A percentile compares a stretch with the other conserved stretches of the same genome.
phyloP scores from a whole-genome alignment of 2,113 vertebrate genomes.

The Pipa parva region DNA sequence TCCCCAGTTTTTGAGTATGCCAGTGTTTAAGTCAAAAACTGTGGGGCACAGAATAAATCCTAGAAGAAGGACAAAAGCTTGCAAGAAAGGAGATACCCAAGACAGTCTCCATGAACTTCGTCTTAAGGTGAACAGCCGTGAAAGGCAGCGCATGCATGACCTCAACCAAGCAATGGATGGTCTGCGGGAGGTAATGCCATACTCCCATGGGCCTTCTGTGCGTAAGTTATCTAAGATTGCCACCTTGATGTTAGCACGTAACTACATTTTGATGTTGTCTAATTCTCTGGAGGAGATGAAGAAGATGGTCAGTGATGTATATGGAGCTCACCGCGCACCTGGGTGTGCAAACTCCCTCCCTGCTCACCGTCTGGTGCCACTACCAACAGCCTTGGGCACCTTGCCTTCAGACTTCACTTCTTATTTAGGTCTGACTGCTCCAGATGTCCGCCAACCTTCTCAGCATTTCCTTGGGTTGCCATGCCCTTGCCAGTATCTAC shows the following conservation, averaged over 20 bases:
- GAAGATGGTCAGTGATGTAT: conserved; percentile 70
- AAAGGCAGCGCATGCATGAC: conserved; percentile 77
- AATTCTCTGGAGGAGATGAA: conserved; percentile 77
- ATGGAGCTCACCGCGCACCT: conserved; percentile 57
- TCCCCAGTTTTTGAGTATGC: conserved; percentile 59
- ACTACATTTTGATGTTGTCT: conserved; percentile 77
- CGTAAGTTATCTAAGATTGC: conserved; percentile 78
- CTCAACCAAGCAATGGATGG: conserved; percentile 78
- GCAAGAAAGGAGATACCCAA: conserved; percentile 50
- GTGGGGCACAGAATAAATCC: conserved; percentile 8
- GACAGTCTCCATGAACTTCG: conserved; percentile 65
- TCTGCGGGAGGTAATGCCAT: conserved; percentile 76
- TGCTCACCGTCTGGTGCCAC: conserved; percentile 44
- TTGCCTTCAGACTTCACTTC: conserved; percentile 56
- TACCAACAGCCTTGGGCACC: conserved; percentile 60
- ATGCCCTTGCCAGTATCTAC: conserved; percentile 57
- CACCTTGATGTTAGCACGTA: conserved; percentile 71
- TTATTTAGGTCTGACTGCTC: conserved; percentile 61
- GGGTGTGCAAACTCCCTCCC: conserved; percentile 23
- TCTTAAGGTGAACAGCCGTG: conserved; percentile 76
- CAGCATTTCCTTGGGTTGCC: conserved; percentile 69
- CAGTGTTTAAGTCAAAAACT: conserved; percentile 65
- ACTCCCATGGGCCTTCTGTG: conserved; percentile 72
- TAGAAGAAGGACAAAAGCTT: background rate
- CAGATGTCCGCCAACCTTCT: conserved; percentile 48